A percentile compares a stretch with the other conserved stretches of the same genome.
Conservation (phyloP, 2,113 vertebrate species). For the Gymnorhina tibicen region DNA sequence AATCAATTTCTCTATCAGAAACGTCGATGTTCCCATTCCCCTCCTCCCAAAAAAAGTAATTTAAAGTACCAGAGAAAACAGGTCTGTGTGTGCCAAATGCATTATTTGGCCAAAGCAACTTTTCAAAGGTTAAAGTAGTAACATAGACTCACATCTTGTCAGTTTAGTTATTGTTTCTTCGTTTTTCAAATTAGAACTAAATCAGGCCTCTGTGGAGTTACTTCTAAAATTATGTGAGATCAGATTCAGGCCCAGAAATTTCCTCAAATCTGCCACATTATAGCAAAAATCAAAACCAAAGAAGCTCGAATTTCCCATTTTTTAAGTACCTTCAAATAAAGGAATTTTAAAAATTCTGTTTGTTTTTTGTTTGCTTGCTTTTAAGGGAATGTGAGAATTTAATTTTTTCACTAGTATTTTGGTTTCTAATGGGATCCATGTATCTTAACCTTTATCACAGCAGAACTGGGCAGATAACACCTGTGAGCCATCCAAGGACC, state of each 20-base stretch:
- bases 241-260: neutral
- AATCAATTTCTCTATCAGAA: neutral
- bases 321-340: neutral
- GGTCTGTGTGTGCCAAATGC: neutral
- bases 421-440: neutral
- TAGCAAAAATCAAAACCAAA: neutral
- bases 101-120: neutral
- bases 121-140: neutral
- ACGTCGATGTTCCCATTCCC: neutral
- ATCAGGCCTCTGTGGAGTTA: neutral
- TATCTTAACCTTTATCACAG: neutral
- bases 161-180: neutral
- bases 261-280: neutral
- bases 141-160: neutral
- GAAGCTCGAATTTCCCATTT: rapidly evolving
- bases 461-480: neutral
- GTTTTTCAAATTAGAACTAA: neutral
- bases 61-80: neutral
- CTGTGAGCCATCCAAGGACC: neutral
- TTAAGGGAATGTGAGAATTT: neutral
- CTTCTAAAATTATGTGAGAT: neutral
- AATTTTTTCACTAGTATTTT: neutral
- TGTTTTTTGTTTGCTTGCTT: neutral
- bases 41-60: neutral
- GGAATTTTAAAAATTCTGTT: neutral